Evolutionary conservation across 2,113 vertebrate genomes (phyloP).

Genomic region (Corydoras maculifer): DNA sequence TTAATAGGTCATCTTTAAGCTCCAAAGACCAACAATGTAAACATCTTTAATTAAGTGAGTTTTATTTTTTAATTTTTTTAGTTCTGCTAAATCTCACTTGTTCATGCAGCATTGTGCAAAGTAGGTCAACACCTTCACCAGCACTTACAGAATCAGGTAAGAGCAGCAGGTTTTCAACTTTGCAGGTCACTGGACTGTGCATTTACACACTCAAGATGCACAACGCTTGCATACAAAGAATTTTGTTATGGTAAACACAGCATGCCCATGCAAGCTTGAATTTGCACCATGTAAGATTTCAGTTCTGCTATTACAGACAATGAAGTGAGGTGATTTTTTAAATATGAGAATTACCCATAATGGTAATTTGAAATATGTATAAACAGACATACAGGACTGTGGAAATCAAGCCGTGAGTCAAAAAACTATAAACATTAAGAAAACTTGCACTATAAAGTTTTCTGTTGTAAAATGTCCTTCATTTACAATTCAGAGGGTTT

Average conservation of each 20-base stretch:
- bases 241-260: slow-evolving; percentile 32
- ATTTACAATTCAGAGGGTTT: no score
- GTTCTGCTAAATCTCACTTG: background rate
- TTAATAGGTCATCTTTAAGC: no score
- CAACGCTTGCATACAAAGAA: slow-evolving; percentile 14
- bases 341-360: background rate
- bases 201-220: background rate
- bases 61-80: background rate
- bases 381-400: no score
- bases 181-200: background rate
- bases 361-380: no score
- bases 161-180: background rate
- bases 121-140: background rate
- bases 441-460: no score
- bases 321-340: background rate
- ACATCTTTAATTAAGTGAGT: background rate
- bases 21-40: no score
- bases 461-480: no score
- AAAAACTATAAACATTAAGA: no score
- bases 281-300: background rate
- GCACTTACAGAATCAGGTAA: background rate
- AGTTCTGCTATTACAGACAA: slow-evolving; percentile 12
- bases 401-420: no score
- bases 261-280: slow-evolving; percentile 19
- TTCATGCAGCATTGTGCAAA: background rate